Conservation (phyloP, 2,113 vertebrate genomes). For the Astatotilapia flaviijosephi region DNA sequence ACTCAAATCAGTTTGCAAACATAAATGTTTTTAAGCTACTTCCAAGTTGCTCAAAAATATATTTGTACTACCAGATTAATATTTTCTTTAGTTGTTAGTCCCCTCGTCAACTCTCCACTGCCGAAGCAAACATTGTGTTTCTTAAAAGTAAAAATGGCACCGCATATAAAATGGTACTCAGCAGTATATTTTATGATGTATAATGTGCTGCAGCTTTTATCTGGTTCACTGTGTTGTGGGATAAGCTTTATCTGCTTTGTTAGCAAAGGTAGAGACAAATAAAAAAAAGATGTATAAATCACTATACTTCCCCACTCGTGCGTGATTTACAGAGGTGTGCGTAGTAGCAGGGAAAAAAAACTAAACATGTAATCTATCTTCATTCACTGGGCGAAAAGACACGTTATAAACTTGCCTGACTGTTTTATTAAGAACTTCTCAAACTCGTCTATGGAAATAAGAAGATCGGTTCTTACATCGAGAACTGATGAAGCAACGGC, state of each 20-base stretch:
- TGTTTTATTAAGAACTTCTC: neutral
- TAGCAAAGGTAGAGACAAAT: neutral
- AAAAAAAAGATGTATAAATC: neutral
- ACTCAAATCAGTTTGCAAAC: neutral
- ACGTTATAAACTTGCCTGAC: neutral
- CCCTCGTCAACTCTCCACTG: neutral
- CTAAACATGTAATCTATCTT: neutral
- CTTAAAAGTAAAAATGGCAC: neutral
- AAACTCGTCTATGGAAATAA: neutral
- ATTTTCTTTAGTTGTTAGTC: neutral
- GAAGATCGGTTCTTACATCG: constrained; percentile 69
- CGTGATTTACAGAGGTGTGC: neutral
- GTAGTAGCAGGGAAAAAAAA: neutral
- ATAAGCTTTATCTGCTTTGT: neutral
- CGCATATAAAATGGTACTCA: neutral
- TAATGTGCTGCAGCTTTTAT: neutral
- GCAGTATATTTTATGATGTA: neutral
- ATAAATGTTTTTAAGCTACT: neutral
- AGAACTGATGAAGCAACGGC: constrained; percentile 81
- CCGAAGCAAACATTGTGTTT: neutral
- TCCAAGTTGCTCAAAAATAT: neutral
- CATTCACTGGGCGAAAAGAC: neutral
- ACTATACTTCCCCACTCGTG: neutral
- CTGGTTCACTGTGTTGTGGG: neutral
- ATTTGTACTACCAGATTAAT: neutral